Evolutionary conservation across 1,140 invertebrate species (phyloP).

Genomic region (Drosophila sproati): DNA sequence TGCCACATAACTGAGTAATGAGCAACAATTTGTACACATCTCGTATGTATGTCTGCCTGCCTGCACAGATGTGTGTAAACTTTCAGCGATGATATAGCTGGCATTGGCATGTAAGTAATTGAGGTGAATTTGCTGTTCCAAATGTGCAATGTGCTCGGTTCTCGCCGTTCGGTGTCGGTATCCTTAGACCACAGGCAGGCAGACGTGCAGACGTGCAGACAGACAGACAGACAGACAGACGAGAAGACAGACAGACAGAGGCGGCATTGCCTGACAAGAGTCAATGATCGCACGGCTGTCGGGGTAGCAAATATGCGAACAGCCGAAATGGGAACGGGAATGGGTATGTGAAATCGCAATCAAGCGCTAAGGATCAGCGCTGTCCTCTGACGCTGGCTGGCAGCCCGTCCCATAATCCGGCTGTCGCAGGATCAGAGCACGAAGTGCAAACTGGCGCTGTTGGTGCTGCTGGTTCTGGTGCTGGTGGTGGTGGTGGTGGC

Average conservation of each 20-base stretch:
- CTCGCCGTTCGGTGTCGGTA: background rate
- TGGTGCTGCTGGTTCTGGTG: too few species aligned
- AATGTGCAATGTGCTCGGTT: background rate
- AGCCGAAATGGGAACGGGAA: conserved; percentile 41
- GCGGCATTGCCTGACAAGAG: conserved; percentile 63
- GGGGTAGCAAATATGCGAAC: conserved; percentile 50
- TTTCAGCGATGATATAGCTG: background rate
- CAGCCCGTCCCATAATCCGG: conserved; percentile 57
- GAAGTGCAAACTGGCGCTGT: conserved; percentile 12
- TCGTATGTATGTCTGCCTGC: too few species aligned
- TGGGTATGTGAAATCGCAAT: conserved; percentile 69
- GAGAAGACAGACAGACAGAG: too few species aligned
- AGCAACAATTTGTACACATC: too few species aligned
- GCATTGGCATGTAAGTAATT: conserved; percentile 2
- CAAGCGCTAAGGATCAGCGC: conserved; percentile 52
- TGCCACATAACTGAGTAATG: too few species aligned
- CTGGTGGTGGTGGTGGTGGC: background rate
- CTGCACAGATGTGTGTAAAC: background rate
- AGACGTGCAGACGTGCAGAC: background rate
- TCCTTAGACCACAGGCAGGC: background rate
- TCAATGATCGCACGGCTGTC: conserved; percentile 78
- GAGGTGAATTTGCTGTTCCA: background rate
- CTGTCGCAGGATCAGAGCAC: conserved; percentile 73
- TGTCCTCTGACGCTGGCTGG: conserved; percentile 10
- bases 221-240: too few species aligned